phyloP scores from a whole-genome alignment of 2,113 vertebrate genomes.

The Setophaga petechia region DNA sequence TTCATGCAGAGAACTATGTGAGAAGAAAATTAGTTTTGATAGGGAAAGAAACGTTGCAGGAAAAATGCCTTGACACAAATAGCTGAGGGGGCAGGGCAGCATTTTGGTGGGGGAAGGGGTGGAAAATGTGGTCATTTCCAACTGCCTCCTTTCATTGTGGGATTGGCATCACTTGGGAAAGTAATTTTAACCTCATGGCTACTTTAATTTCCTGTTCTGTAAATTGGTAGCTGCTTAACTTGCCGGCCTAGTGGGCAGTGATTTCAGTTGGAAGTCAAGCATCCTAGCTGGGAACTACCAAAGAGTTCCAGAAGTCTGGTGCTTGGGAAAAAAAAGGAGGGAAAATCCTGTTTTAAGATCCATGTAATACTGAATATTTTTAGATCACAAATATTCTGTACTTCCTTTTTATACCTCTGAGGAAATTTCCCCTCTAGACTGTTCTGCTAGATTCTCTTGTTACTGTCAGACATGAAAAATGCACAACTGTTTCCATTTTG shows the following conservation, averaged over 20 bases:
- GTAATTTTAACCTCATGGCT: slow-evolving; percentile 44
- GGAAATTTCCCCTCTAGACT: neutral
- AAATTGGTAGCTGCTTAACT: slow-evolving; percentile 40
- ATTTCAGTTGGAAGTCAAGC: neutral
- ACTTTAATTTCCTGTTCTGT: slow-evolving; percentile 54
- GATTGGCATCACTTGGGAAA: slow-evolving; percentile 20
- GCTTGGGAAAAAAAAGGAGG: neutral
- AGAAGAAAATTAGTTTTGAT: neutral
- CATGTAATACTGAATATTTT: neutral
- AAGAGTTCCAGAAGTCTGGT: neutral
- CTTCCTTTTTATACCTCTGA: neutral
- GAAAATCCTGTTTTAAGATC: neutral
- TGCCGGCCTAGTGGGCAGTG: neutral
- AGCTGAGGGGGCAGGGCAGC: neutral
- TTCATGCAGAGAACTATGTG: neutral
- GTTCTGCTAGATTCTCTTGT: neutral
- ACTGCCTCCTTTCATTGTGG: slow-evolving; percentile 27
- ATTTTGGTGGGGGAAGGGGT: neutral
- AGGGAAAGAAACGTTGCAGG: neutral
- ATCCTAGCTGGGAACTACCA: neutral
- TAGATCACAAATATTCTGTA: neutral
- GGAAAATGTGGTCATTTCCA: slow-evolving; percentile 38
- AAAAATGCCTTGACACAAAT: neutral
- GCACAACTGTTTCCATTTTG: neutral
- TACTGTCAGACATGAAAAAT: neutral